phyloP scores from a whole-genome alignment of 2,113 vertebrate species.

The Theristicus caerulescens region DNA sequence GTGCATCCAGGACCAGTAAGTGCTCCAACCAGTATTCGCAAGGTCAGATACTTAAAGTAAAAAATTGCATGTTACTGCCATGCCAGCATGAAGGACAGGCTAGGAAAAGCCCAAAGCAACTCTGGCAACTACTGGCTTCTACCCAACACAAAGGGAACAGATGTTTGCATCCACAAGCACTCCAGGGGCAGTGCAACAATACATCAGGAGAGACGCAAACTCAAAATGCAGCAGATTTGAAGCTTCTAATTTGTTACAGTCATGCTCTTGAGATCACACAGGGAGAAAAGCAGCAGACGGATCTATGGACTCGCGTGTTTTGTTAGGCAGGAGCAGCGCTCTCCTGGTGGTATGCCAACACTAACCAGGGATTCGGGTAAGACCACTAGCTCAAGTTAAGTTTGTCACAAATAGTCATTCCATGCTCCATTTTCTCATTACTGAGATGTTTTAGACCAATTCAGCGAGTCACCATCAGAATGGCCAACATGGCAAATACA shows the following conservation, averaged over 20 bases:
- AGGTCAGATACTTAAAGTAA: background rate
- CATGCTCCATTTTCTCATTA: background rate
- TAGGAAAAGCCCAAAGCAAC: background rate
- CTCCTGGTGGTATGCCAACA: background rate
- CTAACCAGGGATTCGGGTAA: background rate
- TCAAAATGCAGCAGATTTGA: background rate
- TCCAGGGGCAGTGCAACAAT: background rate
- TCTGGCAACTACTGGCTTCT: background rate
- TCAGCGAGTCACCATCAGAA: background rate
- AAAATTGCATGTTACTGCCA: background rate
- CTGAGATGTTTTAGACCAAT: background rate
- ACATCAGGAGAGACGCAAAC: background rate
- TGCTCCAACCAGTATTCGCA: background rate
- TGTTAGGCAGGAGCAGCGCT: background rate
- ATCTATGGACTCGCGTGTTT: background rate
- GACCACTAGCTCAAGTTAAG: background rate
- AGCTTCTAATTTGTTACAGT: background rate
- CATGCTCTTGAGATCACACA: background rate
- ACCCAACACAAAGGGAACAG: background rate
- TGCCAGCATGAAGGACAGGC: background rate
- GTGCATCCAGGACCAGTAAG: background rate
- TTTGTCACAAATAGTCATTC: background rate
- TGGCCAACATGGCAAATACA: background rate
- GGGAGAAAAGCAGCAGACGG: background rate
- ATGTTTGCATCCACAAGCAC: background rate